Base-by-base conservation (phyloP, 2,797 vertebrate genomes). In the Xenops minutus region DNA sequence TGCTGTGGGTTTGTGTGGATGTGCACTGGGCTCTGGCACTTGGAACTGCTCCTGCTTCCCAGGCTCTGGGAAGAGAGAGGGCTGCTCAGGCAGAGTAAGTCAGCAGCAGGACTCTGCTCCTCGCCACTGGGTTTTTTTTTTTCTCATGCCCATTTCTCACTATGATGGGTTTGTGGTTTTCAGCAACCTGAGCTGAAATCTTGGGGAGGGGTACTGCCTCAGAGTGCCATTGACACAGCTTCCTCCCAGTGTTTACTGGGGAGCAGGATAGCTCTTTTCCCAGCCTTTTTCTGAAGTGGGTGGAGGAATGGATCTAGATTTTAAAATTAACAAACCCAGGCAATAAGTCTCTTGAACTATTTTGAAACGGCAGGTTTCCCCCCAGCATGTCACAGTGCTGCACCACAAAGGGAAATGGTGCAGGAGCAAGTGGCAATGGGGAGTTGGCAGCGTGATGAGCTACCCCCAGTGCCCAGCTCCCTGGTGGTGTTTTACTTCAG, bases 341-440 rank as follows among this genome's bases (percentile, higher is more conserved):
- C 15, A 72, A n/a, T 30, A 36, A 79, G 34, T 30, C 18, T 34
- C 41, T 27, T 92, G 78, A 52, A 74, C 37, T 88, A 21, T 63
- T 82, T 89, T 73, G 7, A 58, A 78, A 54, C 27, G 0, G 64
- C 2, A 4, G 27, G 24, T 88, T 91, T 74, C 13, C 4, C 7
- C 29, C 36, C n/a, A 58, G 51, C 37, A 58, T 4, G 9, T 64
- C 22, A 23, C 18, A 51, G 44, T 54, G 43, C 48, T 80, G 67
- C 68, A 59, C 48, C 1, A 1, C 12, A 30, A 73, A 51, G 55
- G 22, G 43, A 68, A 62, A 37, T 41, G 26, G 63, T 63, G 8
- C 32, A 51, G 67, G 46, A 86, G 12, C 1, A 12, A 75, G 89
- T 3, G 3, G n/a, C 0, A 0, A 3, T 49, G 49, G 46, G n/a